phyloP scores from a whole-genome alignment of 2,113 vertebrate genomes.

The Dasyornis broadbenti region DNA sequence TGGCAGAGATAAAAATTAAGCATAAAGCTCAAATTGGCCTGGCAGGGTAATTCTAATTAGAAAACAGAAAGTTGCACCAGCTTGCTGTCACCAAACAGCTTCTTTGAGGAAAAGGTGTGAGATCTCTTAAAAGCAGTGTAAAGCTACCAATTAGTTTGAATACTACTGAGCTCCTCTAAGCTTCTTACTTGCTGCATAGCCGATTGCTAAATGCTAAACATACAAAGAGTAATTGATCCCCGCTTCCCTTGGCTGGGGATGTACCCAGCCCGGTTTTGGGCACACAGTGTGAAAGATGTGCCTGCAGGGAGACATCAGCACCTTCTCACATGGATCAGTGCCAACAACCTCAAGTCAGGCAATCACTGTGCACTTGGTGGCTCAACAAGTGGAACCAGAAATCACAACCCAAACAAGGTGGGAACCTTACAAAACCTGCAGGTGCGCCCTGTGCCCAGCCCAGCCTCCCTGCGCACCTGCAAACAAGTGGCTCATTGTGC shows the following conservation, averaged over 20 bases:
- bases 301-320: neutral
- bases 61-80: conserved; percentile 2
- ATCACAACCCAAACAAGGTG: neutral
- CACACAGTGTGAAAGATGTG: neutral
- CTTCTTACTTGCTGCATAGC: neutral
- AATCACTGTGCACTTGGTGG: accelerated
- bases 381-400: neutral
- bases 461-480: neutral
- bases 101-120: conserved; percentile 24
- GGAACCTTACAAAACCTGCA: neutral
- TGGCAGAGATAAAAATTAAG: neutral
- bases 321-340: neutral
- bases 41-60: neutral
- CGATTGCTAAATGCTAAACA: conserved; percentile 19
- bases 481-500: conserved; percentile 54
- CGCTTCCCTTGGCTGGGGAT: neutral
- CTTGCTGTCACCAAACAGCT: neutral
- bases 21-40: neutral
- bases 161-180: conserved; percentile 29
- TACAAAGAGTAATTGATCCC: conserved; percentile 30
- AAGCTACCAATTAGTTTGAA: conserved; percentile 46
- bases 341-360: neutral
- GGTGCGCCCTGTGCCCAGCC: neutral
- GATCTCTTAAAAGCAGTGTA: conserved; percentile 51
- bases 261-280: neutral